These are phyloP conservation scores for Megalops cyprinoides DNA, from an alignment of 2,797 vertebrate species.

Conservation along the genomic window DNA sequence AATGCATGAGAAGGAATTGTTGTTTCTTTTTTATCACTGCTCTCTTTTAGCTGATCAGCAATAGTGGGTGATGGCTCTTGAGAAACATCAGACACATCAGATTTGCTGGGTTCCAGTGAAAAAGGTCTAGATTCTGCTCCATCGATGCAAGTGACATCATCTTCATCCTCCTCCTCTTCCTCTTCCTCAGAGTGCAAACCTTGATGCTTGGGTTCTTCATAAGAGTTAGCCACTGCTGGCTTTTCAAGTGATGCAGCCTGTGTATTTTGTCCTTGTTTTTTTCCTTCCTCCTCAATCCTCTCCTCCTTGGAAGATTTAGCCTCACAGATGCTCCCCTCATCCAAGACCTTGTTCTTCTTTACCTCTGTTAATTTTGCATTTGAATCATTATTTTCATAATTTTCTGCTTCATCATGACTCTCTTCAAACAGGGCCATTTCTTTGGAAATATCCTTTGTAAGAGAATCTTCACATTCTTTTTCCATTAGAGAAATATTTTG, in stretches of 20 bases:
- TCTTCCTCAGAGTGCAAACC: slow-evolving; percentile 76
- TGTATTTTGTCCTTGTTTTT: slow-evolving; percentile 48
- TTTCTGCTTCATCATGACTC: slow-evolving; percentile 52
- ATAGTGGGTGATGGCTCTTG: slow-evolving; percentile 21
- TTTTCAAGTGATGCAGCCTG: slow-evolving; percentile 42
- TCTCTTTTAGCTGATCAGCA: slow-evolving; percentile 51
- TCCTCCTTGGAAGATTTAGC: slow-evolving; percentile 61
- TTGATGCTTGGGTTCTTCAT: slow-evolving; percentile 62
- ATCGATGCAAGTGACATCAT: slow-evolving; percentile 72
- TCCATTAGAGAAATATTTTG: slow-evolving; percentile 43
- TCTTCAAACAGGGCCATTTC: slow-evolving; percentile 35
- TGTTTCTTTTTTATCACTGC: slow-evolving; percentile 41
- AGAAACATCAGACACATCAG: slow-evolving; percentile 53
- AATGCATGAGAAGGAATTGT: slow-evolving; percentile 56
- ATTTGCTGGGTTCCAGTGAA: slow-evolving; percentile 59
- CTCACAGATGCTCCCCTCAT: slow-evolving; percentile 69
- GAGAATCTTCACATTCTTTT: slow-evolving; percentile 43
- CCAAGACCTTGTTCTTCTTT: slow-evolving; percentile 73
- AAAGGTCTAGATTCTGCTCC: slow-evolving; percentile 71
- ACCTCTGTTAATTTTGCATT: slow-evolving; percentile 68
- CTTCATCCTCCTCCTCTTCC: slow-evolving; percentile 69
- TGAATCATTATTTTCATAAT: slow-evolving; percentile 50
- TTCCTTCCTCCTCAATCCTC: slow-evolving; percentile 69
- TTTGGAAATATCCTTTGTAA: slow-evolving; percentile 31
- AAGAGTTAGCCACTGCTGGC: slow-evolving; percentile 40